Evolutionary conservation across 2,113 vertebrate genomes (phyloP).

Genomic region (Amia ocellicauda): DNA sequence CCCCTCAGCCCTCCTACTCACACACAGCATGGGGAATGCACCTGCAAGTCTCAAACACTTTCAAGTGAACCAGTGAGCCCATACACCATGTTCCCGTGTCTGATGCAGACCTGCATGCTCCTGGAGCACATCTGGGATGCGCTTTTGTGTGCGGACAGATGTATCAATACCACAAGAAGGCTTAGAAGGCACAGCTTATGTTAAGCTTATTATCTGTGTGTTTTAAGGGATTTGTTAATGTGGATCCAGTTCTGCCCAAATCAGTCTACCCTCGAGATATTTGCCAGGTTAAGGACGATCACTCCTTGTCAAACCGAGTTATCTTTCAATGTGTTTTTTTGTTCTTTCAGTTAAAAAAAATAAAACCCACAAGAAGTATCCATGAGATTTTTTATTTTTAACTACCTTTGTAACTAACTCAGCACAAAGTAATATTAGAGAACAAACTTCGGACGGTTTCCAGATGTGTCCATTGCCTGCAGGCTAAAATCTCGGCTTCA

Average conservation of each 20-base stretch:
- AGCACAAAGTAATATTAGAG: conserved; percentile 1
- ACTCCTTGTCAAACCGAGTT: not conserved
- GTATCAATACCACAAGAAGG: conserved; percentile 2
- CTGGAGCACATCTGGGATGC: not conserved
- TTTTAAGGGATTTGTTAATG: conserved; percentile 19
- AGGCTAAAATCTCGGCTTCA: not conserved
- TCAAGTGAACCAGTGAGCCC: too few species aligned
- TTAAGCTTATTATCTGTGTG: conserved; percentile 19
- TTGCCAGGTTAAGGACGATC: conserved; percentile 5
- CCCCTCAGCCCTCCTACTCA: too few species aligned
- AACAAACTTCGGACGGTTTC: conserved; percentile 7
- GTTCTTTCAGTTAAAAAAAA: conserved; percentile 5
- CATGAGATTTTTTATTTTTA: not conserved
- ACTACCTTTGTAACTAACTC: conserved; percentile 10
- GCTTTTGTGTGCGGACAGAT: not conserved
- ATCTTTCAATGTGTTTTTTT: conserved; percentile 4
- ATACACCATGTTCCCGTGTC: too few species aligned
- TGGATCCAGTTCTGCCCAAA: not conserved
- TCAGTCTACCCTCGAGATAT: conserved; percentile 12
- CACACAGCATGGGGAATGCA: too few species aligned
- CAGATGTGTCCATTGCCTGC: conserved; percentile 11
- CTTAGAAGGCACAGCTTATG: conserved; percentile 11
- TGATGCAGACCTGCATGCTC: too few species aligned
- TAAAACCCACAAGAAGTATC: conserved; percentile 10
- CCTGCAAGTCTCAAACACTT: too few species aligned